These are phyloP conservation scores for Eutolmus rufibarbis DNA, from an alignment of 2,888 invertebrate genomes.

Conservation along the genomic window DNA sequence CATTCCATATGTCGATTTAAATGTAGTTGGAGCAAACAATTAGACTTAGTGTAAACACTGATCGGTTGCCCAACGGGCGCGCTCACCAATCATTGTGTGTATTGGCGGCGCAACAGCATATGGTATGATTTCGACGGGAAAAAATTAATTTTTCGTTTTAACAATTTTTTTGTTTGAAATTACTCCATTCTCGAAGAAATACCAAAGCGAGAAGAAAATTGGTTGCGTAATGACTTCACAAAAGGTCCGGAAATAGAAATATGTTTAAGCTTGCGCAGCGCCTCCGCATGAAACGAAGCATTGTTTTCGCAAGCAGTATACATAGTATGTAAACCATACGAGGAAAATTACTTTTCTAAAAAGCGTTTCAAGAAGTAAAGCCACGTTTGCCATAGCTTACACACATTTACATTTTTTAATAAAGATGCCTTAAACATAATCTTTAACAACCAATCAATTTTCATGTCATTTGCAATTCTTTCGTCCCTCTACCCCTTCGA, in stretches of 20 bases:
- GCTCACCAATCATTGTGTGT: background rate
- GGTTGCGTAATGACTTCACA: background rate
- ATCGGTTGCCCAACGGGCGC: background rate
- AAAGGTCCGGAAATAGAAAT: background rate
- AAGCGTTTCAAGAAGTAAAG: background rate
- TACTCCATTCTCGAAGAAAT: background rate
- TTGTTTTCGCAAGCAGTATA: background rate
- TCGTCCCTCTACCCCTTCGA: too few relatives aligned
- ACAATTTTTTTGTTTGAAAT: background rate
- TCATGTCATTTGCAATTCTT: too few relatives aligned
- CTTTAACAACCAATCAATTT: background rate
- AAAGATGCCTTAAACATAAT: background rate
- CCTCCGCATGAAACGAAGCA: background rate
- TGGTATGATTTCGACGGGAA: background rate
- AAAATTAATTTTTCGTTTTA: slow-evolving; percentile 14
- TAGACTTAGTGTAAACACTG: slow-evolving; percentile 28
- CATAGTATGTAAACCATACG: background rate
- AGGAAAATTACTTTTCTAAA: background rate
- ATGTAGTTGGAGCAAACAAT: slow-evolving; percentile 39
- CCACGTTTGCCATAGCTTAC: too few relatives aligned
- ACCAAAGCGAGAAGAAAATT: slow-evolving; percentile 11
- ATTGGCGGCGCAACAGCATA: background rate
- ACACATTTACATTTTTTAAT: background rate
- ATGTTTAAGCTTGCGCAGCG: background rate
- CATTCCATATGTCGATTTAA: slow-evolving; percentile 37